phyloP scores from a whole-genome alignment of 2,113 vertebrate genomes.

The Junco hyemalis region DNA sequence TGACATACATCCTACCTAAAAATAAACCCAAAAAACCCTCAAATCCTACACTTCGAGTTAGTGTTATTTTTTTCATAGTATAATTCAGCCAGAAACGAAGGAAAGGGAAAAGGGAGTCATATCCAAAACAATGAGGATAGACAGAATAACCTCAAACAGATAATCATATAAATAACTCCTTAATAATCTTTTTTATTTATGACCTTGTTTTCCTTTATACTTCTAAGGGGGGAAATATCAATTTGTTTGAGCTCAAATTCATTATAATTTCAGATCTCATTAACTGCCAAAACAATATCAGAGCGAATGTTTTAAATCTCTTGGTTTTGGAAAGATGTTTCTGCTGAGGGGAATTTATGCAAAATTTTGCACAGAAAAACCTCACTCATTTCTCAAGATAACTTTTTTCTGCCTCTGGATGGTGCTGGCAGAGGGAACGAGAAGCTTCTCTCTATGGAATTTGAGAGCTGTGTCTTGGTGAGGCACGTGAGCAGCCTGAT shows the following conservation, averaged over 20 bases:
- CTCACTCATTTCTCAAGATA: background rate
- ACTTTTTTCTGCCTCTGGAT: conserved; percentile 19
- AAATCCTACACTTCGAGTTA: background rate
- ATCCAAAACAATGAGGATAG: background rate
- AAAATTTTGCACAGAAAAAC: background rate
- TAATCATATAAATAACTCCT: background rate
- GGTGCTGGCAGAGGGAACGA: background rate
- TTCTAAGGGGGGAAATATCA: background rate
- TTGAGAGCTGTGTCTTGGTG: background rate
- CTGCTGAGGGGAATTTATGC: background rate
- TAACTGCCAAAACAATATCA: background rate
- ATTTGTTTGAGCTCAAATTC: background rate
- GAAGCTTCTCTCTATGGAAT: background rate
- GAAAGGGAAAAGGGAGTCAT: background rate
- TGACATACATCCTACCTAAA: background rate
- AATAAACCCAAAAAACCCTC: background rate
- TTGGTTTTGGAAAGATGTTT: background rate
- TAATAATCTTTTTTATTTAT: background rate
- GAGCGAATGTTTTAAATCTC: background rate
- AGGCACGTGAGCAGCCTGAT: background rate
- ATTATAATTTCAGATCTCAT: background rate
- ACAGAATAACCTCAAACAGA: background rate
- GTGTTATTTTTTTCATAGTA: background rate
- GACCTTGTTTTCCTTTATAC: background rate
- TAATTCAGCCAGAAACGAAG: background rate